Conservation (phyloP, 2,113 vertebrate species). For the Gnathonemus echidnorhynchus region DNA sequence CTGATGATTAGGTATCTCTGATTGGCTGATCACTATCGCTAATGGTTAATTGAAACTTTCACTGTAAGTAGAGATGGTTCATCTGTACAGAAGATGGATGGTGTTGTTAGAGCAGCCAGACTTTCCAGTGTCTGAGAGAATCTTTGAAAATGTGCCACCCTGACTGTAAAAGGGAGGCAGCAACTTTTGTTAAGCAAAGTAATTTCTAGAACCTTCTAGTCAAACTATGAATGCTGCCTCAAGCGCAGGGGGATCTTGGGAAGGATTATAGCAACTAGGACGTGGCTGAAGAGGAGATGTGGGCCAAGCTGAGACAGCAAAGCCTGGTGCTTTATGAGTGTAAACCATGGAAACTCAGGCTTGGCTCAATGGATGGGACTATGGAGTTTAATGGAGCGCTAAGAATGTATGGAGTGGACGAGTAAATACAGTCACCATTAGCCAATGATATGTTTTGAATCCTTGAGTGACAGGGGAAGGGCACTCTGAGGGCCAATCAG, state of each 20-base stretch:
- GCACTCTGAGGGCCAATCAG: not conserved
- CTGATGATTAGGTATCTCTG: not conserved
- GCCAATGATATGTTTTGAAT: not conserved
- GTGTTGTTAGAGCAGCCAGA: not conserved
- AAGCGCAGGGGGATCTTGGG: not conserved
- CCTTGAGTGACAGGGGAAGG: not conserved
- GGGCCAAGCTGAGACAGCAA: not conserved
- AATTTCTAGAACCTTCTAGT: not conserved
- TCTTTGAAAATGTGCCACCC: not conserved
- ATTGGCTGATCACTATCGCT: not conserved
- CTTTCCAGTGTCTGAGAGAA: not conserved
- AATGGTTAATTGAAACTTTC: not conserved
- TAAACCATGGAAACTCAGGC: not conserved
- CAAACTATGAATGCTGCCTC: not conserved
- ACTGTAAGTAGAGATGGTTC: not conserved
- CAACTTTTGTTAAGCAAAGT: not conserved
- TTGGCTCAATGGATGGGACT: not conserved
- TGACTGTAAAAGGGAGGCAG: not conserved
- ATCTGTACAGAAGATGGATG: not conserved
- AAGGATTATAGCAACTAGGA: slow-evolving; percentile 29
- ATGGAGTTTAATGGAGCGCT: not conserved
- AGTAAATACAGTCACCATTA: not conserved
- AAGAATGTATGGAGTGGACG: not conserved
- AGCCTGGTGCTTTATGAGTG: not conserved
- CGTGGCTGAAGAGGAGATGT: slow-evolving; percentile 13